Percentiles rank a stretch among this genome's conserved stretches.
Evolutionary conservation across 1,140 invertebrate species (phyloP).

Genomic region (Drosophila pruinosa): DNA sequence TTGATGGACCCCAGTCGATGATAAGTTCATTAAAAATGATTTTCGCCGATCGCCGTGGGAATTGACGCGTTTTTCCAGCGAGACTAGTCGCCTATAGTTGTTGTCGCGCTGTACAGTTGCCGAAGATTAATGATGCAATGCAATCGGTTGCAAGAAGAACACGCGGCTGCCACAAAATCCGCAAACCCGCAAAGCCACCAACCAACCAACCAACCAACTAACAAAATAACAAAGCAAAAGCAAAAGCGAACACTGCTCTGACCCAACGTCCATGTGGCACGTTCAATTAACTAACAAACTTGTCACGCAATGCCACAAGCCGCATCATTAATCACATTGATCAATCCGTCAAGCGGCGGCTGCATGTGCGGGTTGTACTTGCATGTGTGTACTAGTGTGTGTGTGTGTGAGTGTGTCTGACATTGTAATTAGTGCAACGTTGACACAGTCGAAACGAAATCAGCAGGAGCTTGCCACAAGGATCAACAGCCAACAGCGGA

Average conservation of each 20-base stretch:
- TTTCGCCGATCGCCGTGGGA: conserved; percentile 62
- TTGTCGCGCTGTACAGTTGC: conserved; percentile 2
- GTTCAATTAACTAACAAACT: conserved; percentile 76
- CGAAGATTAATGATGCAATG: conserved; percentile 64
- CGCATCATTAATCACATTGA: conserved; percentile 67
- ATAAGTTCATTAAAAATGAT: conserved; percentile 74
- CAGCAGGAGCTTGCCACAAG: conserved; percentile 24
- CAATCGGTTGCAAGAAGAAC: conserved; percentile 3
- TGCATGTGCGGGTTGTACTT: conserved; percentile 26
- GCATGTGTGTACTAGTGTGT: conserved; percentile 4
- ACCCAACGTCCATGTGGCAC: conserved; percentile 40
- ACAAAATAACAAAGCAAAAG: conserved; percentile 1
- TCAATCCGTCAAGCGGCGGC: conserved; percentile 65
- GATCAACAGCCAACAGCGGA: background rate
- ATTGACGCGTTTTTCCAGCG: conserved; percentile 6
- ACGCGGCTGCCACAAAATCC: conserved; percentile 37
- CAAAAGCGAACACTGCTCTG: conserved; percentile 17
- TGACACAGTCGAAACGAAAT: conserved; percentile 22
- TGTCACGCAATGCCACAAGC: conserved; percentile 68
- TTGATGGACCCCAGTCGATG: conserved; percentile 47
- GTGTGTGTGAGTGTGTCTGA: conserved; percentile 17
- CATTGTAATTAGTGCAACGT: conserved; percentile 43
- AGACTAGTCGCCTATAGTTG: background rate
- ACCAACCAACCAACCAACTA: conserved; percentile 24
- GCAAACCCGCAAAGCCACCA: conserved; percentile 24